phyloP scores from a whole-genome alignment of 2,797 vertebrate species.

The Bufotes viridis region DNA sequence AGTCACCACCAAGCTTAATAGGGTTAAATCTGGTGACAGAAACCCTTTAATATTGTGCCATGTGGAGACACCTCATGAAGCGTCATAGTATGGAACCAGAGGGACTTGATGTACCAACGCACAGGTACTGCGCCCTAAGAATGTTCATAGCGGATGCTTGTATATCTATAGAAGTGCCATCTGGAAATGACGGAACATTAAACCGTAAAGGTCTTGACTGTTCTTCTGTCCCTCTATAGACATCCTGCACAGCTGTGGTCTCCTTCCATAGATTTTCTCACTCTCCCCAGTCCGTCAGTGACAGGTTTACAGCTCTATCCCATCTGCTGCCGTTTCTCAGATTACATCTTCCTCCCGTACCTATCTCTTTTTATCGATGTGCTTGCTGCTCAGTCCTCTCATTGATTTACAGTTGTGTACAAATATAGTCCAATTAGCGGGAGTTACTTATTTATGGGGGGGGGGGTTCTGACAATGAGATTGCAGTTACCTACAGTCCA shows the following conservation, averaged over 20 bases:
- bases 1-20: no score
- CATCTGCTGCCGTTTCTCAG: background rate
- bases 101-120: no score
- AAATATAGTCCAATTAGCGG: slow-evolving; percentile 6
- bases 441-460: background rate
- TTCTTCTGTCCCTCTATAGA: background rate
- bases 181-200: background rate
- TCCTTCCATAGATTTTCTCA: background rate
- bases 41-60: no score
- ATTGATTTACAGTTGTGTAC: background rate
- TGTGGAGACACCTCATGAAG: no score
- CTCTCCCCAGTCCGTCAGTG: background rate
- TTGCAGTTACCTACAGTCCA: background rate
- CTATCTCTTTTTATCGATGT: background rate
- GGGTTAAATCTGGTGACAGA: no score
- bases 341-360: background rate
- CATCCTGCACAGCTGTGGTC: no score
- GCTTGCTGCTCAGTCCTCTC: background rate
- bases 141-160: no score
- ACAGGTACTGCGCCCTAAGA: no score
- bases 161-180: background rate
- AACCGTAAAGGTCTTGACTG: background rate
- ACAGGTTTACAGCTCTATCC: background rate
- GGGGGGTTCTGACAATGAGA: background rate
- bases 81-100: no score